Conservation (phyloP, 2,888 invertebrate species). For the Sinopyrophorus schimmeli region DNA sequence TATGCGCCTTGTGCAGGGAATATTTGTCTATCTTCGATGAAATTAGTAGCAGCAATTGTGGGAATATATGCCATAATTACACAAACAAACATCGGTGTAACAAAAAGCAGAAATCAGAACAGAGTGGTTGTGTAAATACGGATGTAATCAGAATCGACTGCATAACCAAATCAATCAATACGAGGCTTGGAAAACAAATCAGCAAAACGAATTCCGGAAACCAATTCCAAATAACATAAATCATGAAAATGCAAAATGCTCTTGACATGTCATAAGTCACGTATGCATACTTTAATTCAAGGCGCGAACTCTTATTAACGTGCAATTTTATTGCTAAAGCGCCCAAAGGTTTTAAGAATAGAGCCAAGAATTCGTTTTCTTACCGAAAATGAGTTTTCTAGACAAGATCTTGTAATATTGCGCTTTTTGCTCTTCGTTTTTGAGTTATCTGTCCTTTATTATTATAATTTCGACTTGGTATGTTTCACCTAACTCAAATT, state of each 20-base stretch:
- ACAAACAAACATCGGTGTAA: constrained; percentile 26
- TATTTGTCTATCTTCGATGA: no score
- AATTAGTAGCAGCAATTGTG: constrained; percentile 18
- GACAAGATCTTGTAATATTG: constrained; percentile 25
- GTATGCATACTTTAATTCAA: constrained; percentile 45
- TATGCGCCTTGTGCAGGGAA: no score
- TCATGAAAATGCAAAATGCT: constrained; percentile 52
- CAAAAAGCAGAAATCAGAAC: constrained; percentile 32
- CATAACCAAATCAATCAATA: constrained; percentile 48
- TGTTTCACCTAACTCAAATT: no score
- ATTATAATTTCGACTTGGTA: no score
- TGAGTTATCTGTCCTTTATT: no score
- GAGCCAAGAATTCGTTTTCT: constrained; percentile 22
- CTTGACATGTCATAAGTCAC: constrained; percentile 51
- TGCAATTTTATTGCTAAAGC: constrained; percentile 34
- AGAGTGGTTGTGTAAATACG: constrained; percentile 36
- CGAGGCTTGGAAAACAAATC: constrained; percentile 48
- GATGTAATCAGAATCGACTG: constrained; percentile 39
- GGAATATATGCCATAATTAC: constrained; percentile 25
- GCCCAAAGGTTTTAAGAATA: constrained; percentile 25
- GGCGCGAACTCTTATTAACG: constrained; percentile 36
- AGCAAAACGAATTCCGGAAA: constrained; percentile 50
- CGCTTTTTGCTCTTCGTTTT: constrained; percentile 20
- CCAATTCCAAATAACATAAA: constrained; percentile 55
- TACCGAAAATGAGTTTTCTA: constrained; percentile 25